Base-by-base conservation (phyloP, 2,888 invertebrate species). In the Nemotelus pantherinus region DNA sequence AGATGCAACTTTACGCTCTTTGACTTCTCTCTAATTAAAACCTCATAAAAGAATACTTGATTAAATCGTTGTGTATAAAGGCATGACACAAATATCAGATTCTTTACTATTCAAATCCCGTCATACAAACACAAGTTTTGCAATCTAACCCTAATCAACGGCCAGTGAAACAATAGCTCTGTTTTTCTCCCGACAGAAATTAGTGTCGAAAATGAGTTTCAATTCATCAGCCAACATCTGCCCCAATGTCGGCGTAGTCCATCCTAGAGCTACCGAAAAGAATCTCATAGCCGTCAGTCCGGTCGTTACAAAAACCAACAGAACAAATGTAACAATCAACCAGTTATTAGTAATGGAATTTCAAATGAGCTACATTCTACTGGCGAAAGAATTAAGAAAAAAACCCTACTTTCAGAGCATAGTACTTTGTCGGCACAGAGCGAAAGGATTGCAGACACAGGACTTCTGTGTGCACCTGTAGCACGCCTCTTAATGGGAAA, bases 321-420 rank as follows among this genome's bases (percentile, higher is more conserved):
- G 41, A 74, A 74, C 74, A 74, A 74, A 74, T 74, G 74, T 74
- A 63, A 60, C 60, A 74, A 74, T 74, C 74, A 74, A 74, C 74
- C 63, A 25, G 47, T 63, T 63, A 74, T 74, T 74, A 74, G 74
- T 60, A 48, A 45, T 74, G 45, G 74, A 60, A 74, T 74, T 74
- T 41, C 41, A 74, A 74, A 74, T 74, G 60, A 60, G 60, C 48
- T 47, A n/a, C 63, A 50, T 3, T 57, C 25, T 63, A n/a, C 9
- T 55, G 41, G 7, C 25, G 25, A 7, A 58, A 41, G 63, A 9
- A 43, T 50, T 44, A 74, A 44, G 63, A 47, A 74, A 48, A 39
- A 48, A 41, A 72, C 57, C 58, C 45, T 72, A 45, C 53, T 55
- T 4, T 10, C 2, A 50, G 45, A 50, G 9, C 43, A 4, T 53